phyloP scores from a whole-genome alignment of 2,888 invertebrate species.

The Terebella lapidaria region DNA sequence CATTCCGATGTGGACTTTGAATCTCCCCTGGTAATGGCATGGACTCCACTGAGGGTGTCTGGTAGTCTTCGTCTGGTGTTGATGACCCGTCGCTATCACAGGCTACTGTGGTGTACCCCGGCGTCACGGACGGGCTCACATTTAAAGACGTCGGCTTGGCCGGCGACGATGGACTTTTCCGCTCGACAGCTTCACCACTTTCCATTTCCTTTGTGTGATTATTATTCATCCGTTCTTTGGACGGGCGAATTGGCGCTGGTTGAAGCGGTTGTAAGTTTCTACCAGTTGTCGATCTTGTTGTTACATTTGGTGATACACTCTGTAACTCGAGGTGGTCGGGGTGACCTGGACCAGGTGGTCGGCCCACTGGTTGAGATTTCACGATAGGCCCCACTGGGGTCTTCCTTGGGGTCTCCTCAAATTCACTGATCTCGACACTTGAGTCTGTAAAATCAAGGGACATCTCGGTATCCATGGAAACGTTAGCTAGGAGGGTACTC shows the following conservation, averaged over 20 bases:
- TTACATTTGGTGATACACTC: neutral
- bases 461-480: slow-evolving; percentile 40
- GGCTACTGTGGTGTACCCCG: neutral
- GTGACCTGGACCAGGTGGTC: neutral
- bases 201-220: slow-evolving; percentile 68
- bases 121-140: neutral
- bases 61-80: slow-evolving; percentile 24
- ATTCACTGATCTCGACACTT: slow-evolving; percentile 15
- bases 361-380: no score
- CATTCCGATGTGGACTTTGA: neutral
- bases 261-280: neutral
- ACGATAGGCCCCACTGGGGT: neutral
- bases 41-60: slow-evolving; percentile 25
- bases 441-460: slow-evolving; percentile 19
- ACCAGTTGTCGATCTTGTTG: neutral
- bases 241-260: slow-evolving; percentile 60
- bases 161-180: slow-evolving; percentile 9
- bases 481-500: slow-evolving; percentile 36
- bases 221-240: slow-evolving; percentile 65
- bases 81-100: slow-evolving; percentile 9
- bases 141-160: neutral
- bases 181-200: slow-evolving; percentile 55
- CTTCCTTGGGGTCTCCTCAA: neutral
- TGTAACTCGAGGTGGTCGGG: neutral
- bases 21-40: slow-evolving; percentile 13